Evolutionary conservation across 2,888 invertebrate genomes (phyloP).

Genomic region (Neoascia interrupta): DNA sequence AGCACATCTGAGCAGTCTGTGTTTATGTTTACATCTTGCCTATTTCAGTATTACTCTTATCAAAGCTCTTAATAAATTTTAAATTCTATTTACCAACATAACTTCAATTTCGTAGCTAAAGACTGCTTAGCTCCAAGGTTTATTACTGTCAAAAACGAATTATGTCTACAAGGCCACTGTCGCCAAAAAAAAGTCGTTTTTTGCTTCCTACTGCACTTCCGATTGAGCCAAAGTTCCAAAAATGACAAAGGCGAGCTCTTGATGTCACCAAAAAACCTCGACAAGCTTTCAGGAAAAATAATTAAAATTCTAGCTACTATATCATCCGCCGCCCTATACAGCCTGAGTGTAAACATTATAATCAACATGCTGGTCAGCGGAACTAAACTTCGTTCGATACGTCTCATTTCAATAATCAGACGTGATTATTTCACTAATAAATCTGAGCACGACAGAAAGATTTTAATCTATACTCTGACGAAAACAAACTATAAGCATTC

Average conservation of each 20-base stretch:
- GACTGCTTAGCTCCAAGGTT: too few relatives aligned
- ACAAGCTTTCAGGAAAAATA: neutral
- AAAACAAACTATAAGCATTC: too few relatives aligned
- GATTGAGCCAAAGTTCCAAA: neutral
- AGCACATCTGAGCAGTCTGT: neutral
- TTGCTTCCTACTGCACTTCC: neutral
- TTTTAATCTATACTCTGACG: neutral
- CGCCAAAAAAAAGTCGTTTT: too few relatives aligned
- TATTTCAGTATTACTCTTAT: too few relatives aligned
- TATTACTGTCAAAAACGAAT: too few relatives aligned
- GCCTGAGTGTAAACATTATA: too few relatives aligned
- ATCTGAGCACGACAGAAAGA: neutral
- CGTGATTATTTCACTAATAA: constrained; percentile 7
- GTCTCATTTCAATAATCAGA: constrained; percentile 8
- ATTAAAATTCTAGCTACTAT: neutral
- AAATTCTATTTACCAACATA: too few relatives aligned
- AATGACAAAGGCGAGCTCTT: neutral
- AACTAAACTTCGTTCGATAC: too few relatives aligned
- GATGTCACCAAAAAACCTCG: neutral
- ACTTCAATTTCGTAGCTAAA: too few relatives aligned
- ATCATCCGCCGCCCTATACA: too few relatives aligned
- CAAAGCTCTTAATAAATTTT: neutral
- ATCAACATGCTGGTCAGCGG: too few relatives aligned
- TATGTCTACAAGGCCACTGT: too few relatives aligned
- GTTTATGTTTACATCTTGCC: neutral